Conservation (phyloP, 2,113 vertebrate species). For the Micronycteris hirsuta region DNA sequence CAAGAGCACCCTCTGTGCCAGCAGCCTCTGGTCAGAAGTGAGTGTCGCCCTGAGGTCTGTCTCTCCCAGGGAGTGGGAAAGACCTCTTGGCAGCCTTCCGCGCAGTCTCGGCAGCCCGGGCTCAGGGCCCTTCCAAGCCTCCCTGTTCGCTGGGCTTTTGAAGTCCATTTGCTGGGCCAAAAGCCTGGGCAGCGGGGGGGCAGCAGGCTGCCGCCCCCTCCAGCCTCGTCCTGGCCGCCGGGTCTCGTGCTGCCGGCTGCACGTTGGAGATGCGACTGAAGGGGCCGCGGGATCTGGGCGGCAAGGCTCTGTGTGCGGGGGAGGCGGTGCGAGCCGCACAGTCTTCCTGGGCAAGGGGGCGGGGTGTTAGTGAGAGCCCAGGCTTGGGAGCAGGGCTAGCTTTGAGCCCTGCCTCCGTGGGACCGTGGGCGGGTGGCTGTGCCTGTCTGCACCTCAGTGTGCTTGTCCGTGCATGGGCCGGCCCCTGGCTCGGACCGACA, state of each 20-base stretch:
- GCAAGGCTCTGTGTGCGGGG: accelerated
- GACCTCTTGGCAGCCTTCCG: conserved; percentile 58
- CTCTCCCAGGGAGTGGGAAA: conserved; percentile 66
- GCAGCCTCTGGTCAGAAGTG: conserved; percentile 59
- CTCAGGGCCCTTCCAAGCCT: conserved; percentile 60
- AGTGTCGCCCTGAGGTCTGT: conserved; percentile 59
- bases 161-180: conserved; percentile 64
- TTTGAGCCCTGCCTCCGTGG: background rate
- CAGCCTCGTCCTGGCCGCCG: background rate
- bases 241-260: background rate
- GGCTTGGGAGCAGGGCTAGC: background rate
- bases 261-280: background rate
- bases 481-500: background rate
- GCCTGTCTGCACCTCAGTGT: background rate
- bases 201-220: background rate
- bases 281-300: accelerated
- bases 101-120: conserved; percentile 55
- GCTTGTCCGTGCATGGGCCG: background rate
- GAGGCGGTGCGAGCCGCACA: accelerated
- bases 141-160: conserved; percentile 52
- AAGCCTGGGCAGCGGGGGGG: background rate
- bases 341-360: background rate
- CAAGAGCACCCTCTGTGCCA: conserved; percentile 73
- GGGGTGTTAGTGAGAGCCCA: background rate
- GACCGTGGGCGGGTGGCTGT: background rate